phyloP scores from a whole-genome alignment of 2,888 invertebrate species.

The Beris chalybata region DNA sequence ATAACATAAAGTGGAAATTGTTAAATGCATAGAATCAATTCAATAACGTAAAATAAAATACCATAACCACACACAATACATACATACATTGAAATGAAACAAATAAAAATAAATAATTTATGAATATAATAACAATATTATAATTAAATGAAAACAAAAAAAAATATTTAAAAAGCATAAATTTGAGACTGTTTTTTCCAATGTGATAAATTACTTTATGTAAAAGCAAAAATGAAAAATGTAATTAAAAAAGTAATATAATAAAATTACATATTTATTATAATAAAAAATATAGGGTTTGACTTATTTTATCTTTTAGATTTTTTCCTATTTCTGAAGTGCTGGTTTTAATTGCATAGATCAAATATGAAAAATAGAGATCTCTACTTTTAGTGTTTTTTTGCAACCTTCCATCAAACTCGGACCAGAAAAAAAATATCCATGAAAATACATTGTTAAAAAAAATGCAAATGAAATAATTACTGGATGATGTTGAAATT shows the following conservation, averaged over 20 bases:
- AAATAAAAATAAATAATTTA: constrained; percentile 16
- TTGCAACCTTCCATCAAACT: too few relatives aligned
- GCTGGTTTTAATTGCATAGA: too few relatives aligned
- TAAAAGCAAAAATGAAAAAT: constrained; percentile 33
- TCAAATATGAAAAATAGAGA: too few relatives aligned
- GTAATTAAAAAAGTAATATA: constrained; percentile 18
- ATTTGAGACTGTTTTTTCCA: constrained; percentile 56
- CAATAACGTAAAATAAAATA: not conserved
- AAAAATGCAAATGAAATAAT: too few relatives aligned
- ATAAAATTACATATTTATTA: constrained; percentile 32
- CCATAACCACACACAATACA: constrained; percentile 16
- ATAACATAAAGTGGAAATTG: not conserved
- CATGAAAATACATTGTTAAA: too few relatives aligned
- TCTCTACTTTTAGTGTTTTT: too few relatives aligned
- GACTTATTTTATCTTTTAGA: not conserved
- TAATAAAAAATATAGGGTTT: constrained; percentile 11
- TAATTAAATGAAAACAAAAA: constrained; percentile 26
- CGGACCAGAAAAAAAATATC: too few relatives aligned
- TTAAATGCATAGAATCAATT: not conserved
- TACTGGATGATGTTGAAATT: too few relatives aligned
- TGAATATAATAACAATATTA: constrained; percentile 32
- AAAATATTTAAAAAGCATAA: constrained; percentile 39
- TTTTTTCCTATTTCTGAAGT: too few relatives aligned
- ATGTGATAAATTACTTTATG: constrained; percentile 63
- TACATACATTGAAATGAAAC: constrained; percentile 22